Evolutionary conservation across 2,797 vertebrate species (phyloP), one percentile per base, ranked within the genome.

Genomic region (Oreochromis grahami): DNA sequence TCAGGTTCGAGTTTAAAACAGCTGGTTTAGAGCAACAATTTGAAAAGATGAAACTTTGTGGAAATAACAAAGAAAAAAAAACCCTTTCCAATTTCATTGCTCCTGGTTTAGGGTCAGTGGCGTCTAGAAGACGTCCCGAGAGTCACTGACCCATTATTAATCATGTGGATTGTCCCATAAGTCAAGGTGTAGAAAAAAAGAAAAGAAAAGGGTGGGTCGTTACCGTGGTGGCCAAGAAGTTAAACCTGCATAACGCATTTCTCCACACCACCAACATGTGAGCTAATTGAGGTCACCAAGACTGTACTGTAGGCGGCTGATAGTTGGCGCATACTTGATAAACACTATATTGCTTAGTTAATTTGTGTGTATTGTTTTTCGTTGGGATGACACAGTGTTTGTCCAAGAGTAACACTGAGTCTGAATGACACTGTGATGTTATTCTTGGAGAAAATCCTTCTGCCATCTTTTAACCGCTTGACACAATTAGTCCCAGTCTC

Each of bases 351-450:
- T 60, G 29, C 0, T 34, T 60, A 34, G 5, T 15, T 36, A 19
- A 36, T n/a, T 8, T 56, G 26, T 29, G 55, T 14, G 55, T 9
- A 56, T 15, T 56, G 1, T 9, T 60, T 36, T 0, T 1, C 11
- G 10, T 63, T n/a, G 58, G 58, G 58, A 36, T n/a, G 34, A 1
- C 10, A 63, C 10, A 5, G 17, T 36, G 17, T 63, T 63, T 63
- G 58, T 63, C 32, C 10, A n/a, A 63, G 3, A 36, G 17, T 63
- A 60, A n/a, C 34, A 63, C 10, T 36, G 6, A 36, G 9, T n/a
- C 58, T 36, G 58, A 4, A 60, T 60, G 58, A 60, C 32, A n/a
- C 32, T 12, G 58, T 63, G 58, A 36, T n/a, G 58, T 63, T 36
- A 36, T 63, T 36, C 17, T 36, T 12, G 17, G 17, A 63, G 58